Conservation (phyloP, 1,140 invertebrate genomes). For the Pseudomyrmex dendroicus region DNA sequence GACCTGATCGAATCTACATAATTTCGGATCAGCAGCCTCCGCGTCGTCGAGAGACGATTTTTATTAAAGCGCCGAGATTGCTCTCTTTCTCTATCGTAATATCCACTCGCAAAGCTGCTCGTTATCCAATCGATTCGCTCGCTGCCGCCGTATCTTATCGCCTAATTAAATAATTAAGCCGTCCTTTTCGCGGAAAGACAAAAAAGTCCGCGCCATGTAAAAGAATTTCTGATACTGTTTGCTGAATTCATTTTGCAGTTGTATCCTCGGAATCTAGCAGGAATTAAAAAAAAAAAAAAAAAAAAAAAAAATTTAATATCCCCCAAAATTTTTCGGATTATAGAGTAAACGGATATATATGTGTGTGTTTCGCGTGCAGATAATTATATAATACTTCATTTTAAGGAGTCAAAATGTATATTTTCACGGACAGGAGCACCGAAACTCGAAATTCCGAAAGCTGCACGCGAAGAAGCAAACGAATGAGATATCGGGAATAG, state of each 20-base stretch:
- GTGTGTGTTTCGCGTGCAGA: neutral
- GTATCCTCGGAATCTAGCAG: no score
- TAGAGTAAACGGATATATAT: neutral
- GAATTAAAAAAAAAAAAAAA: neutral
- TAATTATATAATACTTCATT: neutral
- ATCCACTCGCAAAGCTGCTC: neutral
- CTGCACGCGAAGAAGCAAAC: constrained; percentile 26
- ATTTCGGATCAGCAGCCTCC: constrained; percentile 67
- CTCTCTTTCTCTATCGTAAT: neutral
- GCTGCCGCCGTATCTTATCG: neutral
- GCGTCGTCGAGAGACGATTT: constrained; percentile 52
- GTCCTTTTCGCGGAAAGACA: neutral
- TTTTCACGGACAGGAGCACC: neutral
- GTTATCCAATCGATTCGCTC: constrained; percentile 19
- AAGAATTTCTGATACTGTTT: neutral
- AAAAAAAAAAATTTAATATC: neutral
- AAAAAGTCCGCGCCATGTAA: neutral
- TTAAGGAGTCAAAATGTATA: neutral
- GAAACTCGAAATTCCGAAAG: neutral
- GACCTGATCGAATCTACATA: constrained; percentile 71
- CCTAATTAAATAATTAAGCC: constrained; percentile 33
- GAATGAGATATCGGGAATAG: constrained; percentile 31
- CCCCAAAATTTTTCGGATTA: neutral
- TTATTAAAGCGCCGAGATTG: constrained; percentile 37
- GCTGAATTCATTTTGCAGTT: no score